Evolutionary conservation across 2,888 invertebrate species (phyloP), one percentile per base, ranked within the genome.

Genomic region (Cantharis nigra): DNA sequence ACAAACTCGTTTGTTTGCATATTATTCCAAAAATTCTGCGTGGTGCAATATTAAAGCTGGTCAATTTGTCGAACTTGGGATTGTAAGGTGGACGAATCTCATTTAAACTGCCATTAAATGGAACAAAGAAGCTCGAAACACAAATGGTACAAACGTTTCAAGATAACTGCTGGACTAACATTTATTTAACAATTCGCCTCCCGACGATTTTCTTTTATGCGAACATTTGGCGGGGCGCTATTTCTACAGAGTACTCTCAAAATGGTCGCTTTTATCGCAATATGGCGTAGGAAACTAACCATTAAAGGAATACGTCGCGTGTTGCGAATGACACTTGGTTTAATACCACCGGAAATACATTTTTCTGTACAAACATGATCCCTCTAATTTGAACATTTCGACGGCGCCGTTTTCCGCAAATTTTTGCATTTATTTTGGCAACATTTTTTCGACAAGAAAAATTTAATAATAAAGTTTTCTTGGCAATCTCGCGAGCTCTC

Each of bases 1-100:
- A 78, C 80, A 79, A 70, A 79, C 75, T 63, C 79, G 82, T 84
- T 82, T 85, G 86, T 86, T 86, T 86, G 85, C 85, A 83, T 84
- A 85, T 85, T 85, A 85, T 83, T 82, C 82, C 83, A 84, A 84
- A 85, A 82, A 83, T 80, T 82, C 9, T 82, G 83, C 84, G 83
- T 3, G 23, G 9, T 26, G 10, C 23, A 67, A 67, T 20, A 23
- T 67, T 67, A 23, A 7, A 23, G n/a, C 13, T 5, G 26, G 65
- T 20, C 26, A 67, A 23, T 67, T 67, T 67, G 20, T n/a, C 65
- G 65, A 13, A n/a, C 11, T 5, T 20, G 3, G 65, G n/a, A 11
- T 11, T n/a, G n/a, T 13, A 11, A 64, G 20, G 20, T 23, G 64
- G 64, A 67, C 26, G n/a, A 11, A 49, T 49, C 49, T 49, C 49